phyloP scores from a whole-genome alignment of 35 echinoderm and acorn worm species.

The Eucidaris tribuloides region DNA sequence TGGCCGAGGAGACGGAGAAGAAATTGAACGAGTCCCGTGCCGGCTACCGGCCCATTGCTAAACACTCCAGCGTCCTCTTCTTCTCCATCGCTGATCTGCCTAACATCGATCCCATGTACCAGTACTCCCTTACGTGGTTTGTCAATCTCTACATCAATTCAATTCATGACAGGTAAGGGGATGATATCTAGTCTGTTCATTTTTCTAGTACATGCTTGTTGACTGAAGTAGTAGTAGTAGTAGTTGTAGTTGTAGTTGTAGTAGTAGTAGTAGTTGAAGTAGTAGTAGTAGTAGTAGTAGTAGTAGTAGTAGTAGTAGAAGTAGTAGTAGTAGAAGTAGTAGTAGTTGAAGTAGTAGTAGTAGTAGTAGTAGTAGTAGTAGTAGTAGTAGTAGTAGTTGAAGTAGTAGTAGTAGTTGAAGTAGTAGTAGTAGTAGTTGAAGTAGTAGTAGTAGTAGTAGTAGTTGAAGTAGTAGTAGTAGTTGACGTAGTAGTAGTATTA shows the following conservation, averaged over 20 bases:
- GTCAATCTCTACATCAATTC: slow-evolving; percentile 99
- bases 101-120: slow-evolving; percentile 99
- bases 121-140: slow-evolving; percentile 97
- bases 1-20: slow-evolving; percentile 99
- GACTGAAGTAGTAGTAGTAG: no score
- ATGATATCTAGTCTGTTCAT: no score
- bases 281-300: background rate
- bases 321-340: background rate
- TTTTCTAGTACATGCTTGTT: no score
- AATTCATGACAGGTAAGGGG: slow-evolving; percentile 91
- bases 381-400: background rate
- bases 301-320: background rate
- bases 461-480: no score
- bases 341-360: background rate
- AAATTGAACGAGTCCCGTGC: slow-evolving; percentile 94
- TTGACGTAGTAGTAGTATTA: no score
- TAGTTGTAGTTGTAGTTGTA: background rate
- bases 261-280: background rate
- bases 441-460: no score
- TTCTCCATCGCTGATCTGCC: slow-evolving; percentile 93
- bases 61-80: slow-evolving; percentile 94
- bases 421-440: no score
- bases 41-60: slow-evolving; percentile 95
- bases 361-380: background rate
- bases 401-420: no score